Percentiles rank a stretch among this genome's conserved stretches.
These are phyloP conservation scores for Lacerta agilis DNA, from an alignment of 2,797 vertebrate genomes.

Conservation along the genomic window DNA sequence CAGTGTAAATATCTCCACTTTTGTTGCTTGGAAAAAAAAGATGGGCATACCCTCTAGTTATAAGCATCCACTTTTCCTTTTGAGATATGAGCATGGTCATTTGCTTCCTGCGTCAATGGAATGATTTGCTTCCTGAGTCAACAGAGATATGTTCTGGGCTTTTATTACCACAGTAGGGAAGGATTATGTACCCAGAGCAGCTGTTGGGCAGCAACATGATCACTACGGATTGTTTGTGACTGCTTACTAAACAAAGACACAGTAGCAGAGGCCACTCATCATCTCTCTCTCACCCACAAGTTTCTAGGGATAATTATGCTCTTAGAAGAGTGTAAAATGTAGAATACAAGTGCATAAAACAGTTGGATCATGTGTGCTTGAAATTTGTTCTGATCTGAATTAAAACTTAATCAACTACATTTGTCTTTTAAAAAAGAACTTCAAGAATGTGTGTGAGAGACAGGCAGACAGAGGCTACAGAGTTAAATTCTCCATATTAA, in stretches of 20 bases:
- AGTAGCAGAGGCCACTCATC: not conserved
- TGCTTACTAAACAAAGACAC: not conserved
- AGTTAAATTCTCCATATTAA: not conserved
- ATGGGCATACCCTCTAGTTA: not conserved
- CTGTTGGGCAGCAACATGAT: slow-evolving; percentile 15
- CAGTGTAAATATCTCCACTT: not conserved
- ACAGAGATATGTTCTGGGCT: not conserved
- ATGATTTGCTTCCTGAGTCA: slow-evolving; percentile 15
- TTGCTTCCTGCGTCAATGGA: slow-evolving; percentile 12
- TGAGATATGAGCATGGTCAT: slow-evolving; percentile 29
- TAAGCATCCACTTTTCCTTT: not conserved
- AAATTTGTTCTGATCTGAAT: not conserved
- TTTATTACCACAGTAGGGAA: slow-evolving; percentile 7
- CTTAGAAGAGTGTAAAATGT: not conserved
- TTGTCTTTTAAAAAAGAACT: not conserved
- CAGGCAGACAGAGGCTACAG: not conserved
- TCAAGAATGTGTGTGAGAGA: not conserved
- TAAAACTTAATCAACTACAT: not conserved
- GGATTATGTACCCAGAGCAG: slow-evolving; percentile 13
- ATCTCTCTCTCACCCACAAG: not conserved
- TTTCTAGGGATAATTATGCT: not conserved
- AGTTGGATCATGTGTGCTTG: rapidly evolving
- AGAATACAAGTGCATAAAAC: not conserved
- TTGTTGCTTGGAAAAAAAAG: not conserved
- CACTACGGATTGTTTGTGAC: not conserved